phyloP scores from a whole-genome alignment of 2,888 invertebrate species.

The Rhopalosiphum nymphaeae region DNA sequence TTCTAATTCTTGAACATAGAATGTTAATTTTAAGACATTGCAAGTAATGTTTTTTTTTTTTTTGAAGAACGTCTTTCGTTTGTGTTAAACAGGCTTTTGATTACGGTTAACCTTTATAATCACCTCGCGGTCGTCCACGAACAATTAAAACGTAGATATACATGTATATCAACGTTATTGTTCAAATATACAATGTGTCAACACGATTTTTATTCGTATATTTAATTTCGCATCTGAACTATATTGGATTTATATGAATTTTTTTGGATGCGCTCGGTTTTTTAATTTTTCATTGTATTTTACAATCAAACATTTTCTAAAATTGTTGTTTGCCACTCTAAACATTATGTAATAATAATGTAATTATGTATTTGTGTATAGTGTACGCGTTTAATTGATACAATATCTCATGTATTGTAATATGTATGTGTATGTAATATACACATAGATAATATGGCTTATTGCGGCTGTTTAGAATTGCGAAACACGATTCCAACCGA shows the following conservation, averaged over 20 bases:
- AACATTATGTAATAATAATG: neutral
- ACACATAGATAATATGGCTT: constrained; percentile 14
- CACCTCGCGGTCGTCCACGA: neutral
- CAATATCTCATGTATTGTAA: neutral
- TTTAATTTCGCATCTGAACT: neutral
- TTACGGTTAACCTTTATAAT: constrained; percentile 47
- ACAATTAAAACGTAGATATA: neutral
- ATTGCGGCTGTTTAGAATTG: constrained; percentile 23
- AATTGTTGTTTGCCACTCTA: neutral
- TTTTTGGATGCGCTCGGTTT: neutral
- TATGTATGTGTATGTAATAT: neutral
- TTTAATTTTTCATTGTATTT: neutral
- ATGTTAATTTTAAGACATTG: neutral
- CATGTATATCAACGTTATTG: neutral
- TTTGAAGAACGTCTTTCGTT: neutral
- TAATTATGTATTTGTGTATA: neutral
- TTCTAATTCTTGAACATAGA: neutral
- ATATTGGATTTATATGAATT: neutral
- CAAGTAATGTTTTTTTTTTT: neutral
- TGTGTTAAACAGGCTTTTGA: neutral
- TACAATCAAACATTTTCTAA: neutral
- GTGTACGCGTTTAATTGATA: constrained; percentile 6
- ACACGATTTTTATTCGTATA: neutral
- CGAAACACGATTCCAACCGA: constrained; percentile 59
- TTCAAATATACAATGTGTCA: constrained; percentile 15